A percentile compares a stretch with the other conserved stretches of the same genome.
phyloP scores from a whole-genome alignment of 2,797 vertebrate species.

The Paratrypauchen microcephalus region DNA sequence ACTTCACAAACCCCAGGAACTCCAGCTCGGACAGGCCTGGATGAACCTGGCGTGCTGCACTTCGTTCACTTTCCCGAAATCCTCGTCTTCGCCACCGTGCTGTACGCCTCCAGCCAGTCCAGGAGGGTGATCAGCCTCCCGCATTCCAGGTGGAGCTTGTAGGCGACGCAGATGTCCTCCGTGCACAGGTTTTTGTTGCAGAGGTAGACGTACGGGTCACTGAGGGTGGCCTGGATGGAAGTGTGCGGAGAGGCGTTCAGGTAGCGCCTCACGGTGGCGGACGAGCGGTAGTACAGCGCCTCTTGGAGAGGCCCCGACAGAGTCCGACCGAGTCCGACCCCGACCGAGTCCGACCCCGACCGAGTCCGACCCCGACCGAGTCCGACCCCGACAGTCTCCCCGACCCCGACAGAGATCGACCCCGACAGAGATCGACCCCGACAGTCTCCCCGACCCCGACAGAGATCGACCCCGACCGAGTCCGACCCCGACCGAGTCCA shows the following conservation, averaged over 20 bases:
- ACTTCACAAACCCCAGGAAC: conserved; percentile 95
- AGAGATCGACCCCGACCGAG: too few relatives aligned
- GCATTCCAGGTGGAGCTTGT: conserved; percentile 95
- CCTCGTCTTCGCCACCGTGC: conserved; percentile 82
- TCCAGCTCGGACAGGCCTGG: conserved; percentile 91
- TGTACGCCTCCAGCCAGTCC: conserved; percentile 96
- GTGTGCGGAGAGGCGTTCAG: conserved; percentile 90
- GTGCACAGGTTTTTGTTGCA: too few relatives aligned
- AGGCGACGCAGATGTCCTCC: conserved; percentile 88
- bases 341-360: too few relatives aligned
- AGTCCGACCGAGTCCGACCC: conserved; percentile 88
- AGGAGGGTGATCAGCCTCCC: conserved; percentile 94
- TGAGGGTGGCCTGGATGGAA: conserved; percentile 91
- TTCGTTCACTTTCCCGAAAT: conserved; percentile 83
- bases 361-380: too few relatives aligned
- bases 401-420: too few relatives aligned
- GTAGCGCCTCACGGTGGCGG: conserved; percentile 82
- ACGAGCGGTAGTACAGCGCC: conserved; percentile 85
- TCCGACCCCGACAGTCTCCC: too few relatives aligned
- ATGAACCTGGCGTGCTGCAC: conserved; percentile 93
- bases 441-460: too few relatives aligned
- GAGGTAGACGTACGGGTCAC: conserved; percentile 84
- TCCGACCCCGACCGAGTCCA: too few relatives aligned
- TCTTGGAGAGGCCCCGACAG: conserved; percentile 85
- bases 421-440: too few relatives aligned